Percentiles rank a stretch among this genome's conserved stretches.
Evolutionary conservation across 2,113 vertebrate genomes (phyloP).

Genomic region (Opisthocomus hoazin): DNA sequence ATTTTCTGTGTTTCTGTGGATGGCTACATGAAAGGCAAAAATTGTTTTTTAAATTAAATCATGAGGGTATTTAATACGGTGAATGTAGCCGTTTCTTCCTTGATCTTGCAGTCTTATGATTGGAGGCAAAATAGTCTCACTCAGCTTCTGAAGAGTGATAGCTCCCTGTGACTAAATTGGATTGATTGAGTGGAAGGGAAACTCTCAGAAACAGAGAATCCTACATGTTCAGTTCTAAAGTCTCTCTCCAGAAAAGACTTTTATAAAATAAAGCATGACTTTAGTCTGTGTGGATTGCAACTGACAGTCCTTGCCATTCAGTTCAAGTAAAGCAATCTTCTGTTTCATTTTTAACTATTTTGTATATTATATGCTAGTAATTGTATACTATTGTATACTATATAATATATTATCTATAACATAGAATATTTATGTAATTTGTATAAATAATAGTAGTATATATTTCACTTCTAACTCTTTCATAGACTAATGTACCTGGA

Average conservation of each 20-base stretch:
- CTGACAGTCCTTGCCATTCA: not conserved
- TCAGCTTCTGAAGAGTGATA: not conserved
- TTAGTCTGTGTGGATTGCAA: not conserved
- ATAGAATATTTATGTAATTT: not conserved
- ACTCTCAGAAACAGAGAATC: not conserved
- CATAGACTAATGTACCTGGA: not conserved
- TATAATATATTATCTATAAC: not conserved
- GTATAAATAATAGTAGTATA: not conserved
- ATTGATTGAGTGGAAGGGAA: not conserved
- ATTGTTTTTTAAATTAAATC: no score
- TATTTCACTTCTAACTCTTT: not conserved
- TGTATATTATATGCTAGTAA: not conserved
- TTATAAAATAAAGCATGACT: not conserved
- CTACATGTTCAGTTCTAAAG: not conserved
- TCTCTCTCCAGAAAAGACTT: not conserved
- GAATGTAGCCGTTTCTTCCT: not conserved
- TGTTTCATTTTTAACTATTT: not conserved
- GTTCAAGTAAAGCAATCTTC: not conserved
- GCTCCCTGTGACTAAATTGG: not conserved
- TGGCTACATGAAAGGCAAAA: not conserved
- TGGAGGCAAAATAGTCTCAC: not conserved
- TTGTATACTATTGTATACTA: not conserved
- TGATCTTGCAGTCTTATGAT: not conserved
- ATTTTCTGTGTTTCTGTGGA: not conserved
- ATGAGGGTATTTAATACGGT: not conserved